phyloP scores from a whole-genome alignment of 2,797 vertebrate genomes.

The Poecilia velifera region DNA sequence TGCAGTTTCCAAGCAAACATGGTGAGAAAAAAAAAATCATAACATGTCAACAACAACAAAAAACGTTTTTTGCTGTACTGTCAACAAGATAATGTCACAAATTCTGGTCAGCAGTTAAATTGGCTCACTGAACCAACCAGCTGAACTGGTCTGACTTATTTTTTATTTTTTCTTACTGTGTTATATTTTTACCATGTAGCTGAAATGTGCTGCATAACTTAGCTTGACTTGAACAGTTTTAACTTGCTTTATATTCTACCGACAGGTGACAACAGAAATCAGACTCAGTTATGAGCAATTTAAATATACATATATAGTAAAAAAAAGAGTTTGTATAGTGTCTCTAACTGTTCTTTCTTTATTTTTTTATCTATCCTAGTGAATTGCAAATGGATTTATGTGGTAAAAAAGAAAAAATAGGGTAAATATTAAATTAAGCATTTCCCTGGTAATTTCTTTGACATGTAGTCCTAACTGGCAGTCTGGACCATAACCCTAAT shows the following conservation, averaged over 20 bases:
- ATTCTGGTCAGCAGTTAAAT: background rate
- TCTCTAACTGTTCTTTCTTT: background rate
- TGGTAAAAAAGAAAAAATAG: no score
- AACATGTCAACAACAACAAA: background rate
- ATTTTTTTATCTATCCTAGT: background rate
- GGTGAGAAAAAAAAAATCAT: background rate
- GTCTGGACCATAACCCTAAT: background rate
- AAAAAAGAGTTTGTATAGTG: background rate
- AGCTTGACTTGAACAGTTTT: background rate
- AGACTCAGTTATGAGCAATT: background rate
- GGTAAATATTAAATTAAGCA: background rate
- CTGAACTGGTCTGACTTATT: background rate
- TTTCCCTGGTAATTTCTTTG: background rate
- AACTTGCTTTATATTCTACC: background rate
- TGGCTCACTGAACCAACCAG: background rate
- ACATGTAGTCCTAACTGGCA: background rate
- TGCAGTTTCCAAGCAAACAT: slow-evolving; percentile 26
- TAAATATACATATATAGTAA: no score
- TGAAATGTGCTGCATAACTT: background rate
- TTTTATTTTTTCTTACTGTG: background rate
- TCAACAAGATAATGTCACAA: background rate
- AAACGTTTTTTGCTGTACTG: background rate
- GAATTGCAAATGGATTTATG: background rate
- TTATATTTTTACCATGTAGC: background rate
- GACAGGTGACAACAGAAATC: background rate